Conservation (phyloP, 2,113 vertebrate genomes). For the Pygoscelis adeliae region DNA sequence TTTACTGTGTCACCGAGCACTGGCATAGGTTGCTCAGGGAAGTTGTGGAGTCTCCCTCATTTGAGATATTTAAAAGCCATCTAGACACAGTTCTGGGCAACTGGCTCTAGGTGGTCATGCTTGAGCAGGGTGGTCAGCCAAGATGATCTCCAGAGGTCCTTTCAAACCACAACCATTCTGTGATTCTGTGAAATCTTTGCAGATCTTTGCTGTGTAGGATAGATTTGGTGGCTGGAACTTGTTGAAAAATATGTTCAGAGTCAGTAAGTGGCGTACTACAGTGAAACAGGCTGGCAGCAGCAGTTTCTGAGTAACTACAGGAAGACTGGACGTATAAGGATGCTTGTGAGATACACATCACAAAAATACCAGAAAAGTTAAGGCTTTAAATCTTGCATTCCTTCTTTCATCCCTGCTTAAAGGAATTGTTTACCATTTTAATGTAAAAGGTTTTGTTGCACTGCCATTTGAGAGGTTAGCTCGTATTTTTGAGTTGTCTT, state of each 20-base stretch:
- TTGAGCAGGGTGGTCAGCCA: rapidly evolving
- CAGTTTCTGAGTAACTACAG: not conserved
- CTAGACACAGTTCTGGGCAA: rapidly evolving
- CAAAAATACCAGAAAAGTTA: not conserved
- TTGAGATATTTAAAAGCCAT: not conserved
- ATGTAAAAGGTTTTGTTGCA: not conserved
- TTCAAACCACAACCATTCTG: not conserved
- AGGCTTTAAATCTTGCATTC: not conserved
- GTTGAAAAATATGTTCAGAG: not conserved
- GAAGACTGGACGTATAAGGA: not conserved
- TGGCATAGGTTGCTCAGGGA: not conserved
- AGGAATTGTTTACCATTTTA: not conserved
- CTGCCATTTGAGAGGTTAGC: not conserved
- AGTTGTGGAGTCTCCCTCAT: not conserved
- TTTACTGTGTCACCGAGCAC: not conserved
- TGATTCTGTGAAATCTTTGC: not conserved
- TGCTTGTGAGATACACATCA: not conserved
- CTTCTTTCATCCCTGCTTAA: not conserved
- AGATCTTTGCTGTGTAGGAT: not conserved
- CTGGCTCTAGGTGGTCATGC: not conserved
- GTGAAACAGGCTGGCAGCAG: not conserved
- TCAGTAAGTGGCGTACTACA: not conserved
- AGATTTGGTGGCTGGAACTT: not conserved
- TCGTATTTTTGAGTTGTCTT: not conserved
- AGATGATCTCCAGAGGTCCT: not conserved